A percentile compares a stretch with the other conserved stretches of the same genome.
Conservation (phyloP, 1,140 invertebrate genomes). For the Lethocerus indicus region DNA sequence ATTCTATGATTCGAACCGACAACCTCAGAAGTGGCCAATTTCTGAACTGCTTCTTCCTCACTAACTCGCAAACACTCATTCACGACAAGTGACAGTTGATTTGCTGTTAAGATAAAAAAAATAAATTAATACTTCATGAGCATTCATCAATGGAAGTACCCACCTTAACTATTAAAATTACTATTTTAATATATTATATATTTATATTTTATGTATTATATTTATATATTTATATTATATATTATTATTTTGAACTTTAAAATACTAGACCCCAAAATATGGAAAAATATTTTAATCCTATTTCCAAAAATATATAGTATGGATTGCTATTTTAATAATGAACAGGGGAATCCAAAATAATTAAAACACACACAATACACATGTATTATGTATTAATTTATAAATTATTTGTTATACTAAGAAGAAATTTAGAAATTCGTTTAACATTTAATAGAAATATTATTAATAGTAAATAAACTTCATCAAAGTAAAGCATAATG, state of each 20-base stretch:
- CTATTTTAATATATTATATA: background rate
- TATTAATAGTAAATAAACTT: too few species aligned
- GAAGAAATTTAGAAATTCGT: too few species aligned
- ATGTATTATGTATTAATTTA: too few species aligned
- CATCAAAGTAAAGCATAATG: too few species aligned
- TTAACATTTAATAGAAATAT: too few species aligned
- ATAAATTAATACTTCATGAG: background rate
- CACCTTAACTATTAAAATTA: background rate
- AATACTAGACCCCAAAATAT: background rate
- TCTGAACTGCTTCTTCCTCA: constrained; percentile 31
- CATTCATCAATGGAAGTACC: constrained; percentile 11
- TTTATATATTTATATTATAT: background rate
- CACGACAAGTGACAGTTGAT: constrained; percentile 30
- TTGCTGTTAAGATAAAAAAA: constrained; percentile 23
- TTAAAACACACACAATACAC: too few species aligned
- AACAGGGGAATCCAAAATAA: too few species aligned
- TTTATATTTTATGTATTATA: background rate
- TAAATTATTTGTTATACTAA: too few species aligned
- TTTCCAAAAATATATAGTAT: too few species aligned
- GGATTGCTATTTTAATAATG: too few species aligned
- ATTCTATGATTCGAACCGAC: constrained; percentile 18
- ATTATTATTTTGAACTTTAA: background rate
- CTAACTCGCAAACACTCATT: constrained; percentile 32
- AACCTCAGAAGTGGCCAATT: constrained; percentile 17
- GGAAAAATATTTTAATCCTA: constrained; percentile 10